Evolutionary conservation across 1,140 invertebrate species (phyloP).

Genomic region (Archivesica marissinica): DNA sequence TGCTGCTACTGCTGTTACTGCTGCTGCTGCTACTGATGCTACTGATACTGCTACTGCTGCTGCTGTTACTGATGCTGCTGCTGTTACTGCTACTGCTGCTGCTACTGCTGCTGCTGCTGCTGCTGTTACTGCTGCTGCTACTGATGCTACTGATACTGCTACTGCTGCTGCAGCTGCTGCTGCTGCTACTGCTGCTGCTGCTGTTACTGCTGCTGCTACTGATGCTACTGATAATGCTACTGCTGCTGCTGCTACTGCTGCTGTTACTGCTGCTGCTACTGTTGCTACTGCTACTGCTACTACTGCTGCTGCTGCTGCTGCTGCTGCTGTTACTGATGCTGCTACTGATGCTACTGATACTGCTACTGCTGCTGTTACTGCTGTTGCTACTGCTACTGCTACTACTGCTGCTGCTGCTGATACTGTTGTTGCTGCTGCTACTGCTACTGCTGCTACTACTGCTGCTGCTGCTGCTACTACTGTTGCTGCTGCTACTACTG

Average conservation of each 20-base stretch:
- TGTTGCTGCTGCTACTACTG: no score
- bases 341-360: not conserved
- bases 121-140: not conserved
- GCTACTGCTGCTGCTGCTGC: not conserved
- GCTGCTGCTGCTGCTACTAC: no score
- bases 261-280: not conserved
- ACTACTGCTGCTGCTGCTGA: no score
- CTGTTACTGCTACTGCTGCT: not conserved
- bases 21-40: not conserved
- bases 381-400: no score
- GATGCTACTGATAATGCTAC: not conserved
- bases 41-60: not conserved
- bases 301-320: not conserved
- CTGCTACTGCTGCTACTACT: no score
- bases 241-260: not conserved
- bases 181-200: not conserved
- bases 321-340: not conserved
- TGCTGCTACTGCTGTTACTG: not conserved
- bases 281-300: not conserved
- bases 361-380: no score
- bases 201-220: not conserved
- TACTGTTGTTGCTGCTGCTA: no score
- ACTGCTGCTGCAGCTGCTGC: not conserved
- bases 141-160: not conserved
- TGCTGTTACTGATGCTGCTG: not conserved